Conservation (phyloP, 2,888 invertebrate species). For the Poecilus cupreus region DNA sequence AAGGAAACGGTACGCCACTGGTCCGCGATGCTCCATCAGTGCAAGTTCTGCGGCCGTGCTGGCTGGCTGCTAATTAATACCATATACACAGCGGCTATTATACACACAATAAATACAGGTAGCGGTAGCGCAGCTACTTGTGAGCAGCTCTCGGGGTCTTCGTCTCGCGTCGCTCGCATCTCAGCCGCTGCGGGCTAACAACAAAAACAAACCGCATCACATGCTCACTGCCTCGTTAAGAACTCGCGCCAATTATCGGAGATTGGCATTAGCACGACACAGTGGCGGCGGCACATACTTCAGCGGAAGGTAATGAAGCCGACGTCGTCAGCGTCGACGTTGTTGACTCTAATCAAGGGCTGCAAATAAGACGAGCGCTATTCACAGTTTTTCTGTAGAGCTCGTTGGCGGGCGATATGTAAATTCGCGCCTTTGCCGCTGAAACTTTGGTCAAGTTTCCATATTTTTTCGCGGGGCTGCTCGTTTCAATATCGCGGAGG, state of each 20-base stretch:
- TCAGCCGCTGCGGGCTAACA: not conserved
- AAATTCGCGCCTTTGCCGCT: too few relatives aligned
- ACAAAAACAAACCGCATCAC: slow-evolving; percentile 21
- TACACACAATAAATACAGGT: slow-evolving; percentile 63
- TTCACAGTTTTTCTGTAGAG: too few relatives aligned
- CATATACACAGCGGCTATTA: slow-evolving; percentile 63
- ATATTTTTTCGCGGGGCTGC: too few relatives aligned
- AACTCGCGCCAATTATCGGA: slow-evolving; percentile 28
- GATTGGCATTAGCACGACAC: slow-evolving; percentile 24
- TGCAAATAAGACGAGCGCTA: too few relatives aligned
- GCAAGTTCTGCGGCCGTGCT: not conserved
- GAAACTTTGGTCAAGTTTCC: too few relatives aligned
- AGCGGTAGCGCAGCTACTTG: slow-evolving; percentile 24
- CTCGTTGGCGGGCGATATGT: too few relatives aligned
- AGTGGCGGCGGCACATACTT: slow-evolving; percentile 15
- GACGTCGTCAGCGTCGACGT: too few relatives aligned
- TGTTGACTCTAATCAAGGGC: too few relatives aligned
- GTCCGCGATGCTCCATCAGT: not conserved
- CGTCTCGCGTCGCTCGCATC: too few relatives aligned
- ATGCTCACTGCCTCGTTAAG: not conserved
- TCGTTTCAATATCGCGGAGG: not conserved
- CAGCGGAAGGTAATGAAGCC: not conserved
- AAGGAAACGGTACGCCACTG: not conserved
- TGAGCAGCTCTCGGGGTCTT: not conserved
- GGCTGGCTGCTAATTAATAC: slow-evolving; percentile 60